Evolutionary conservation across 2,797 vertebrate genomes (phyloP), one percentile per base, ranked within the genome.

Genomic region (Leptatherina wallacei): DNA sequence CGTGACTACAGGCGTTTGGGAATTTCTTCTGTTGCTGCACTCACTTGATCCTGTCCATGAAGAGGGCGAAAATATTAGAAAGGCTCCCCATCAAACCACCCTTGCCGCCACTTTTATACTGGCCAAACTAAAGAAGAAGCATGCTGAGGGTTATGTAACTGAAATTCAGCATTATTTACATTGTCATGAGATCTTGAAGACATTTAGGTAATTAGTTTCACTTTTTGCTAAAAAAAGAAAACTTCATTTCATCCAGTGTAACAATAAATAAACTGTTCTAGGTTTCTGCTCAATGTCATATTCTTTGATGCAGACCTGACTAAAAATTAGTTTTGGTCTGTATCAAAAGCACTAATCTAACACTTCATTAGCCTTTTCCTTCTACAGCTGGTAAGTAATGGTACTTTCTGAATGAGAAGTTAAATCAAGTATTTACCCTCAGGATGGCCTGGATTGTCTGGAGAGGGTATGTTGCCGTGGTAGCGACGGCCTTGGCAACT

Each of bases 361-460:
- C 44, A 67, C 12, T 44, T 38, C n/a, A 71, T 5, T 24, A 60
- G 47, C 2, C 6, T 18, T 36, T 29, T 35, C 27, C n/a, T 52
- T 44, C 11, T 9, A 51, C 47, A 51, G 20, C 5, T 32, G 18
- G 16, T 40, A 61, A 29, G 13, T 29, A 3, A 16, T 40, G 12
- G 27, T 6, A 40, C 14, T 2, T 49, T 22, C 29, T 27, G 24
- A 4, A 27, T 12, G 20, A 71, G 51, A 71, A 56, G 20, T 44
- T 55, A 36, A 2, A 4, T 27, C 18, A 61, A 22, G 33, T 61
- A 66, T 69, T 87, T 92, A 96, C 95, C 93, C 95, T 94, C 24
- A 96, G 89, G 70, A 95, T 93, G 63, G 95, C 92, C 85, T 96
- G 95, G 54, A 96, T 87, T 0, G 94, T 95, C 90, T 95, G 95